phyloP scores from a whole-genome alignment of 2,113 vertebrate species.

The Neotoma lepida region DNA sequence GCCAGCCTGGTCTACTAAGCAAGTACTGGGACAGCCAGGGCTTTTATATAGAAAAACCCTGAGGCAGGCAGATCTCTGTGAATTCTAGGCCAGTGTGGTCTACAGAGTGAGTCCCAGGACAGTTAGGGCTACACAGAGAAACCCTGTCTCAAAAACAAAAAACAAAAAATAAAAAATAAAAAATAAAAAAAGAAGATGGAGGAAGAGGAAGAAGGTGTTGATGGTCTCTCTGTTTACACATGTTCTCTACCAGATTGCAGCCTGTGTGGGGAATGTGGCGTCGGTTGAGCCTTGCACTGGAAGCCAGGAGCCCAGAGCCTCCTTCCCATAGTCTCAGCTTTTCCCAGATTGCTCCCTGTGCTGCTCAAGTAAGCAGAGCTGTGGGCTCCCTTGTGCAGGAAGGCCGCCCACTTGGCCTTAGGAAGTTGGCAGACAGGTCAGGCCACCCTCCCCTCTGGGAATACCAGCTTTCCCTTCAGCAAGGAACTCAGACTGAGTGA shows the following conservation, averaged over 20 bases:
- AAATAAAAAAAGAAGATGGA: no score
- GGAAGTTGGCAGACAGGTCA: not conserved
- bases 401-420: slow-evolving; percentile 60
- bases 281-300: not conserved
- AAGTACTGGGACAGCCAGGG: not conserved
- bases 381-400: not conserved
- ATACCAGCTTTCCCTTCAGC: not conserved
- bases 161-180: no score
- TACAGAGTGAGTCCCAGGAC: no score
- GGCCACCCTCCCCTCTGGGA: not conserved
- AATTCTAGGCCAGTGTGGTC: no score
- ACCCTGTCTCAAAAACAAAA: no score
- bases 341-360: not conserved
- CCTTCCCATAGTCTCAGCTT: not conserved
- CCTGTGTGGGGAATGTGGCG: not conserved
- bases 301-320: not conserved
- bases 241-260: not conserved
- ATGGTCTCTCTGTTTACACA: not conserved
- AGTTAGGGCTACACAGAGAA: no score
- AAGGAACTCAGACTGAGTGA: not conserved
- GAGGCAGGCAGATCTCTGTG: no score
- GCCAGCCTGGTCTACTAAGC: not conserved
- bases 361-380: not conserved
- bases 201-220: not conserved
- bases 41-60: not conserved